A percentile compares a stretch with the other conserved stretches of the same genome.
Conservation (phyloP, 2,888 invertebrate genomes). For the Synergus itoensis region DNA sequence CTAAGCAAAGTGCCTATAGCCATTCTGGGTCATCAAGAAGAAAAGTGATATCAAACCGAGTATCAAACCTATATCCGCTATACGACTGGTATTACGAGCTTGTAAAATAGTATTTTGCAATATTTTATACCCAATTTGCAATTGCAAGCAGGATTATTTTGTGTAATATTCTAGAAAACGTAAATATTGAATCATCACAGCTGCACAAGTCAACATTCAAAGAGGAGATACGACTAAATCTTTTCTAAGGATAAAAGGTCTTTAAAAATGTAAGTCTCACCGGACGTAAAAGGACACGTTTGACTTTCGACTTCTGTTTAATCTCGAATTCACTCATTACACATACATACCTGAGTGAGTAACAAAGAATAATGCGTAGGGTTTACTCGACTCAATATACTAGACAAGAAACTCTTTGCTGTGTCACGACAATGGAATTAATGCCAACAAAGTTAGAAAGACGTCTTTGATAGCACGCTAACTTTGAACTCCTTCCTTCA, state of each 20-base stretch:
- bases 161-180: no score
- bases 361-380: slow-evolving; percentile 20
- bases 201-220: no score
- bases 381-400: slow-evolving; percentile 36
- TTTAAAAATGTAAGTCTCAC: not conserved
- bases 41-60: slow-evolving; percentile 3
- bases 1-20: slow-evolving; percentile 7
- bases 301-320: not conserved
- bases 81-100: not conserved
- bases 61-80: not conserved
- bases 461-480: slow-evolving; percentile 27
- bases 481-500: slow-evolving; percentile 27
- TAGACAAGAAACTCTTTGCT: slow-evolving; percentile 25
- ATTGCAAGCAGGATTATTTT: no score
- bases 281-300: not conserved
- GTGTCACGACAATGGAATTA: slow-evolving; percentile 36
- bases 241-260: not conserved
- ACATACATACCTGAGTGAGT: not conserved
- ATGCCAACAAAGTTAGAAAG: slow-evolving; percentile 21
- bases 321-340: not conserved
- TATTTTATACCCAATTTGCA: no score
- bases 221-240: no score
- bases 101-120: no score
- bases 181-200: no score
- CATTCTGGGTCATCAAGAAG: slow-evolving; percentile 24